These are phyloP conservation scores for Champsocephalus esox DNA, from an alignment of 2,797 vertebrate species.

Conservation along the genomic window DNA sequence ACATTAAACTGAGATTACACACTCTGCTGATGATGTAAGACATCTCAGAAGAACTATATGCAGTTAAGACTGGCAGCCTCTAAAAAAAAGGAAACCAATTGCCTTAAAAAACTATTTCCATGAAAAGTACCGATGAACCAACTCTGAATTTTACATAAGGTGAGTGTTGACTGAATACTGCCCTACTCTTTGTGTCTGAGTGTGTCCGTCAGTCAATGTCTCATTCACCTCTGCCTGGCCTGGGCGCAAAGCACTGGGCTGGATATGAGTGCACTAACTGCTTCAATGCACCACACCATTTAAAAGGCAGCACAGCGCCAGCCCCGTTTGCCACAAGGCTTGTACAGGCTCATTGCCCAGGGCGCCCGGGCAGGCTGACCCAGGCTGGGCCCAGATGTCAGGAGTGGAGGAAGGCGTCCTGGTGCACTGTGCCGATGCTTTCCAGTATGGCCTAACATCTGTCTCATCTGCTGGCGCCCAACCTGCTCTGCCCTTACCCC, in stretches of 20 bases:
- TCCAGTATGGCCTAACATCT: constrained; percentile 98
- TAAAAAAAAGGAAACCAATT: constrained; percentile 12
- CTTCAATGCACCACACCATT: constrained; percentile 91
- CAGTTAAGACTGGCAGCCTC: constrained; percentile 27
- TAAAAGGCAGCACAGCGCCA: constrained; percentile 90
- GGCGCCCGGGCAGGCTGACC: constrained; percentile 90
- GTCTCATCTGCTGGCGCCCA: constrained; percentile 95
- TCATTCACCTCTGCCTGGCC: constrained; percentile 90
- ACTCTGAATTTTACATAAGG: constrained; percentile 2
- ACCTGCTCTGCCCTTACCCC: constrained; percentile 78
- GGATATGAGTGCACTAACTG: constrained; percentile 93
- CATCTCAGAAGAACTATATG: constrained; percentile 50
- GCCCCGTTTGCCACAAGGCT: constrained; percentile 91
- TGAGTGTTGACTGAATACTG: constrained; percentile 22
- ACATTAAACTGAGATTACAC: constrained; percentile 82
- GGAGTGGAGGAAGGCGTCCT: constrained; percentile 89
- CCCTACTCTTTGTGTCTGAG: constrained; percentile 42
- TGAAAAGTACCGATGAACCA: constrained; percentile 13
- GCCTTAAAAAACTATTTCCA: neutral
- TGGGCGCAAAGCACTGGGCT: constrained; percentile 88
- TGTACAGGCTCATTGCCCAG: constrained; percentile 91
- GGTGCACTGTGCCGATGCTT: constrained; percentile 91
- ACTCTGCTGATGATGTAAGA: constrained; percentile 71
- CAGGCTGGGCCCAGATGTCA: constrained; percentile 96
- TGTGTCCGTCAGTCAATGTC: constrained; percentile 78